Base-by-base conservation (phyloP, 2,888 invertebrate genomes). In the Eurytoma californica region DNA sequence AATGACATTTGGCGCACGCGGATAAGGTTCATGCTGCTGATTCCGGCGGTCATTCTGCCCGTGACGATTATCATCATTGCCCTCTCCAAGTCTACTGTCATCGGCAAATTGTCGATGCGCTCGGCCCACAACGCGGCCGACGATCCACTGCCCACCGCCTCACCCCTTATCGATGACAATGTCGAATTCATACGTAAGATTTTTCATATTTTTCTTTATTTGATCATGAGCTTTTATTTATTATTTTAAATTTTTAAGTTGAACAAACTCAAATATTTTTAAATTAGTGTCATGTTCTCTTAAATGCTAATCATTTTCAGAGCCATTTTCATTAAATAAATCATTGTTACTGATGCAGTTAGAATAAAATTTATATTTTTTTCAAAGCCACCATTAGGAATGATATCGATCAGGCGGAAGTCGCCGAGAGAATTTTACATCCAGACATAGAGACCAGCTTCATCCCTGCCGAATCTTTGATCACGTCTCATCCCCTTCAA, bases 371-470 rank as follows among this genome's bases (percentile, higher is more conserved):
- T n/a, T 63, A 39, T 18, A 2, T 30, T 51, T 70, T 18, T 0
- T 53, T 57, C 13, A 28, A 77, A 83, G 83, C 74, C 39, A 67
- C 57, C 9, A 57, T 75, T 70, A 39, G 70, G 53, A 79, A 53
- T 49, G 72, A 77, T 24, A 57, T 82, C 24, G 82, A 83, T n/a
- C 72, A 74, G 16, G 70, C 78, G n/a, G 77, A 93, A 82, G 90
- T 92, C 18, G 93, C 93, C 77, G 93, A 93, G 79, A 90, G 92
- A 72, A 92, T 93, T 66, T 90, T 94, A 0, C 92, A 94, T 85
- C 91, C 92, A 83, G 94, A 93, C 82, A 92, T 93, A 72, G 92
- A 92, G 66, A 94, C 94, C 0, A 94, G 93, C 18, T 94, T 93
- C 84, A 87, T 94, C 60, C 94, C 94, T 0, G 89, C 90, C 0